Percentiles rank a stretch among this genome's conserved stretches.
phyloP scores from a whole-genome alignment of 2,888 invertebrate species.

The Chrysomela aeneicollis region DNA sequence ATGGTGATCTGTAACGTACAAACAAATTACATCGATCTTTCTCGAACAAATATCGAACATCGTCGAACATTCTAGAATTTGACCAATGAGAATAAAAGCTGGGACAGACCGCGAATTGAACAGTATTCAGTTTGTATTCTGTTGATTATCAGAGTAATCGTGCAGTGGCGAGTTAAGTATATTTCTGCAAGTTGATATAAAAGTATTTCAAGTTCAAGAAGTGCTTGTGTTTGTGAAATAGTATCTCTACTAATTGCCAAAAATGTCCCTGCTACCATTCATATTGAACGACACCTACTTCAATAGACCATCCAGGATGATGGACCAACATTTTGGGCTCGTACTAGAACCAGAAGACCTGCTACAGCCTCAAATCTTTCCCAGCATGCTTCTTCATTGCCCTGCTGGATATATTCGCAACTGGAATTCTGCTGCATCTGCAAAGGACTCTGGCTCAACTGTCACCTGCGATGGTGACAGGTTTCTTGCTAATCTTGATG shows the following conservation, averaged over 20 bases:
- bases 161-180: too few relatives aligned
- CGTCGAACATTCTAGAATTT: slow-evolving; percentile 22
- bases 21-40: slow-evolving; percentile 3
- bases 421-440: slow-evolving; percentile 35
- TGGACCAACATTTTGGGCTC: slow-evolving; percentile 32
- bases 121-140: too few relatives aligned
- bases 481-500: slow-evolving; percentile 76
- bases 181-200: too few relatives aligned
- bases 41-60: slow-evolving; percentile 1
- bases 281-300: slow-evolving; percentile 26
- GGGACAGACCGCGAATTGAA: not conserved
- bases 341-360: slow-evolving; percentile 33
- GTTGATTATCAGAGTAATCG: too few relatives aligned
- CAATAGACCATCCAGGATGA: slow-evolving; percentile 31
- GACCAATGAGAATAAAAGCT: slow-evolving; percentile 23
- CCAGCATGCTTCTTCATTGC: slow-evolving; percentile 25
- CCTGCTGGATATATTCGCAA: slow-evolving; percentile 40
- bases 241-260: not conserved
- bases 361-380: slow-evolving; percentile 26
- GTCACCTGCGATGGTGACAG: slow-evolving; percentile 67
- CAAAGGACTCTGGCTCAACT: slow-evolving; percentile 36
- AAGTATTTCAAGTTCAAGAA: too few relatives aligned
- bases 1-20: too few relatives aligned
- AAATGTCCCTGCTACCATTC: slow-evolving; percentile 30
- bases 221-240: too few relatives aligned